Percentiles rank a stretch among this genome's conserved stretches.
Conservation (phyloP, 1,140 invertebrate species). For the Zelostemma sp. region DNA sequence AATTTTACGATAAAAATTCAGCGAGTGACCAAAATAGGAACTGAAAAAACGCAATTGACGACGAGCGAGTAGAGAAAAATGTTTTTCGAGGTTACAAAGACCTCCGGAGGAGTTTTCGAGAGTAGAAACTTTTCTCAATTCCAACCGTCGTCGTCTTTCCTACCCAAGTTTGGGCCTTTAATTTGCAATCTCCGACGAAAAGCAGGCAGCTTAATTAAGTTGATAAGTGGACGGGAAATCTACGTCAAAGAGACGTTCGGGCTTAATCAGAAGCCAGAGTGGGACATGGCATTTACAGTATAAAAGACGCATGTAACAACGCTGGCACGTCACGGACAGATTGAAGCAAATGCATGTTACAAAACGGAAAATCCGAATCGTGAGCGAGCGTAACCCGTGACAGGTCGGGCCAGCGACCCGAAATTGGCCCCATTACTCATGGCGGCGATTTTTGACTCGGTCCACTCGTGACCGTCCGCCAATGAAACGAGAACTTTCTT, state of each 20-base stretch:
- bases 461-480: slow-evolving; percentile 45
- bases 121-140: too few species aligned
- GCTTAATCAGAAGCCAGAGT: background rate
- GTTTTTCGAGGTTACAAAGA: too few species aligned
- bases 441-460: slow-evolving; percentile 33
- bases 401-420: slow-evolving; percentile 43
- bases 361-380: slow-evolving; percentile 41
- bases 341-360: slow-evolving; percentile 40
- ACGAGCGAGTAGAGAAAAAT: too few species aligned
- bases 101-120: too few species aligned
- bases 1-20: too few species aligned
- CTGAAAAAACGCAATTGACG: too few species aligned
- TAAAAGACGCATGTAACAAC: background rate
- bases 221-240: background rate
- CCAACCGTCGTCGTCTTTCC: too few species aligned
- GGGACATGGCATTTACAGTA: background rate
- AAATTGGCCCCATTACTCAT: slow-evolving; percentile 47
- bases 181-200: background rate
- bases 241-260: background rate
- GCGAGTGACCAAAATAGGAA: too few species aligned
- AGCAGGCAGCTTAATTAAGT: background rate
- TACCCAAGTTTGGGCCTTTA: too few species aligned
- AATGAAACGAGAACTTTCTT: slow-evolving; percentile 47
- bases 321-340: slow-evolving; percentile 19
- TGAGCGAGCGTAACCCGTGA: slow-evolving; percentile 37